Base-by-base conservation (phyloP, 2,113 vertebrate species). In the Dendrocopos noguchii region DNA sequence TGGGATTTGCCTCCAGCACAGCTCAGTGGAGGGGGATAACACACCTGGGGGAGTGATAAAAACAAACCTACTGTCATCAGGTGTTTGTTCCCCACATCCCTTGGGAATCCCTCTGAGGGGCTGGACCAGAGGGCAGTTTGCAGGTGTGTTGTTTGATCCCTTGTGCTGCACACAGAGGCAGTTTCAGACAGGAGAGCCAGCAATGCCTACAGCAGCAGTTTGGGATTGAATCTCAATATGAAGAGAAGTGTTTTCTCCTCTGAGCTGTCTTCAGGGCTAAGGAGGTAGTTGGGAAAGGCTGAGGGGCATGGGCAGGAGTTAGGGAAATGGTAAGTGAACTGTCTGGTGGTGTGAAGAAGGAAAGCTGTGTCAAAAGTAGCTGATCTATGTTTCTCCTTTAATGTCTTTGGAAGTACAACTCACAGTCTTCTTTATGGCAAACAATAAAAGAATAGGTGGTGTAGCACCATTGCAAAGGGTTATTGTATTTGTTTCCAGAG, bases 401-500 rank as follows among this genome's bases (percentile, higher is more conserved):
- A 50, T 55, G 55, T 86, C 76, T 68, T 86, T 0, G 2, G 34
- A 80, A 94, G 50, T 84, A 50, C 46, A 28, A 27, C 24, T 85
- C 0, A 0, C 29, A 46, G 80, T 78, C 16, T 0, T 92, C 57
- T 90, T 72, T 79, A 80, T 88, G 91, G 66, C 60, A 78, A 85
- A 84, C 68, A 96, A 96, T 96, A 95, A 96, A 96, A 85, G 84
- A 85, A 65, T 61, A 90, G 90, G 82, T 94, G 82, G 59, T 72
- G 71, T 87, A 78, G 87, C 60, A 67, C 39, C 68, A 1, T 55
- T 90, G 60, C 75, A 77, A 33, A 89, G 33, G 15, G 67, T 80
- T 77, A 85, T 90, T 87, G 93, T 94, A 66, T 94, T 93, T 92
- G 66, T 93, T 95, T 88, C 87, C 71, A 90, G 50, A 84, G 80